A percentile compares a stretch with the other conserved stretches of the same genome.
phyloP scores from a whole-genome alignment of 2,888 invertebrate genomes.

The Cheilosia scutellata region DNA sequence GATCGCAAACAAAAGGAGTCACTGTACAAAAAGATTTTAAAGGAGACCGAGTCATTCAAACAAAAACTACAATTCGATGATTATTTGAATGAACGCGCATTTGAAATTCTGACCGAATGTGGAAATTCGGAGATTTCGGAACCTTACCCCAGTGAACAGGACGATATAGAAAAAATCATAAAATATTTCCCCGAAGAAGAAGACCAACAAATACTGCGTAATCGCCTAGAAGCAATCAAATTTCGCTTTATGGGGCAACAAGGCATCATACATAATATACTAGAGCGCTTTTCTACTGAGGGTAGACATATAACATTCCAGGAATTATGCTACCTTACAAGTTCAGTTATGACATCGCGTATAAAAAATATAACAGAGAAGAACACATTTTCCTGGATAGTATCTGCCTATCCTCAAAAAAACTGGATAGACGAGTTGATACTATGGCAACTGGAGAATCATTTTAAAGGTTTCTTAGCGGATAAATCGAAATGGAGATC shows the following conservation, averaged over 20 bases:
- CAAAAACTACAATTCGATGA: background rate
- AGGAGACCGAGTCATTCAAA: background rate
- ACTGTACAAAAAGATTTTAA: background rate
- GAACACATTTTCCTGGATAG: constrained; percentile 5
- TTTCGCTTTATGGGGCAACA: background rate
- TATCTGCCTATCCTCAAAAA: constrained; percentile 2
- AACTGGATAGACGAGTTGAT: constrained; percentile 7
- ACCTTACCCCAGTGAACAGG: background rate
- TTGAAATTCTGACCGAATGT: background rate
- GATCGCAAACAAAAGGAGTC: background rate
- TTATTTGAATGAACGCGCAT: background rate
- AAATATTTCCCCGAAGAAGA: background rate
- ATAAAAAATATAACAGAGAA: background rate
- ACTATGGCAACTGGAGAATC: constrained; percentile 1
- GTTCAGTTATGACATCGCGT: background rate
- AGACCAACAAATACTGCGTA: background rate
- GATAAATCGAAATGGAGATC: background rate
- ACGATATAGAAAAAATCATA: background rate
- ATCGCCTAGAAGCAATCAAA: background rate
- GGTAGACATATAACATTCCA: constrained; percentile 5
- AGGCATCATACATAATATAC: background rate
- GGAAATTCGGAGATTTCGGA: too few species aligned
- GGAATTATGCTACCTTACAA: background rate
- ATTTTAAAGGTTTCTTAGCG: background rate
- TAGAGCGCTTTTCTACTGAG: background rate